Evolutionary conservation across 2,113 vertebrate species (phyloP).

Genomic region (Columba janthina): DNA sequence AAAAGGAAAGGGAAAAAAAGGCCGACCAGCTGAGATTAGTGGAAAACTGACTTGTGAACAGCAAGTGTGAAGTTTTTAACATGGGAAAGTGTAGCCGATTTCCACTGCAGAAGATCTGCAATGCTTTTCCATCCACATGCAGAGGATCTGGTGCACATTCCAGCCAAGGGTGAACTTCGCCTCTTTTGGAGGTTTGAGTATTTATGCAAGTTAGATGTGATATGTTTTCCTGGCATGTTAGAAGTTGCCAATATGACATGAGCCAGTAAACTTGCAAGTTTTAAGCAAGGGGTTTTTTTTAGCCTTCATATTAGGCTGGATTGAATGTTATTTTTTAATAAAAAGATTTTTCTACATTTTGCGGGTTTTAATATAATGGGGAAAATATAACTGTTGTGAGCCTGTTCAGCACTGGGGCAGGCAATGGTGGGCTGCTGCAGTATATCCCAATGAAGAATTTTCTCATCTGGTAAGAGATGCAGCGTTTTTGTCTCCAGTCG

Average conservation of each 20-base stretch:
- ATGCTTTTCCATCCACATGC: accelerated
- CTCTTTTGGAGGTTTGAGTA: background rate
- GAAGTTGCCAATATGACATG: background rate
- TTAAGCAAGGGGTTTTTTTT: background rate
- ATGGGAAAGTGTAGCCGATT: accelerated
- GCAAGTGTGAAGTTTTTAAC: background rate
- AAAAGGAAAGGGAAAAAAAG: background rate
- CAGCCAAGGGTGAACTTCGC: background rate
- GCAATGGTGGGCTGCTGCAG: background rate
- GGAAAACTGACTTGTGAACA: background rate
- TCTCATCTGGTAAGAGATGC: background rate
- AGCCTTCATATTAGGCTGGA: background rate
- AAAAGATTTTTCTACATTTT: background rate
- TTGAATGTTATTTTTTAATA: background rate
- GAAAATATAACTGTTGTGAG: background rate
- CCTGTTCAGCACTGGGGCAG: background rate
- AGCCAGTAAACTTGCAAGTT: background rate
- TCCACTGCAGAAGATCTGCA: background rate
- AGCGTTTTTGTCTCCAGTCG: background rate
- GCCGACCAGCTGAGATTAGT: background rate
- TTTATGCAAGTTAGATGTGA: background rate
- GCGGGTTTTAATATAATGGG: background rate
- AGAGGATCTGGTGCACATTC: background rate
- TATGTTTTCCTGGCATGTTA: background rate
- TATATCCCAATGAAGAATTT: background rate